Base-by-base conservation (phyloP, 2,113 vertebrate species). In the Nyctibius bracteatus region DNA sequence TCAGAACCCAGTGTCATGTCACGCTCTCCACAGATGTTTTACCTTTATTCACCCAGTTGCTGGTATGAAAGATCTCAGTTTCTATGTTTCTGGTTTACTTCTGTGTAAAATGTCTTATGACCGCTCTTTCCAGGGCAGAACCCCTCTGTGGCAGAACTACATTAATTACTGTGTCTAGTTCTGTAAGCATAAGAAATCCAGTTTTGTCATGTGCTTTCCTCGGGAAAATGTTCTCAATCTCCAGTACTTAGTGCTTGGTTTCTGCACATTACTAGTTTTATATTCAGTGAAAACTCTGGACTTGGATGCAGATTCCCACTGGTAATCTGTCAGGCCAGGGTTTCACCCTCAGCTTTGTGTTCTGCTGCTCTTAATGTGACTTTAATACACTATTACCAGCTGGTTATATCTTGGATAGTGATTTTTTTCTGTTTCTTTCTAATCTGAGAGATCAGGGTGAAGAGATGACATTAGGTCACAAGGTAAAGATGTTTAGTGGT, bases 21-120 rank as follows among this genome's bases (percentile, higher is more conserved):
- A 92, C 6, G 74, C 72, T 98, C 72, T 92, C 94, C 81, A 92
- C 97, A 3, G 91, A 4, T 13, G 92, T 97, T 81, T 86, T 97
- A 43, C 96, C 97, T 4, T 86, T 96, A 13, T 97, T 99, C 87
- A 90, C 86, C 25, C 88, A 95, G 31, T 15, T 98, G 43, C 96
- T 99, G 98, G 99, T 99, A 98, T 98, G 98, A 92, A 91, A 80
- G 16, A 14, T 39, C 35, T 73, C 16, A 0, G 9, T n/a, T 37
- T 49, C 43, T 66, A 0, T 54, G 12, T 57, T 86, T 63, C 66
- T 87, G 30, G 21, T 51, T 86, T 43, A 2, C 33, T 65, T 72
- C 13, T 54, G 25, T 57, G 17, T 16, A 6, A 20, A 24, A 0
- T 43, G 15, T n/a, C 33, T 52, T 14, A 7, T 3, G 6, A 19